phyloP scores from a whole-genome alignment of 1,140 invertebrate species.

The Zaprionus capensis region DNA sequence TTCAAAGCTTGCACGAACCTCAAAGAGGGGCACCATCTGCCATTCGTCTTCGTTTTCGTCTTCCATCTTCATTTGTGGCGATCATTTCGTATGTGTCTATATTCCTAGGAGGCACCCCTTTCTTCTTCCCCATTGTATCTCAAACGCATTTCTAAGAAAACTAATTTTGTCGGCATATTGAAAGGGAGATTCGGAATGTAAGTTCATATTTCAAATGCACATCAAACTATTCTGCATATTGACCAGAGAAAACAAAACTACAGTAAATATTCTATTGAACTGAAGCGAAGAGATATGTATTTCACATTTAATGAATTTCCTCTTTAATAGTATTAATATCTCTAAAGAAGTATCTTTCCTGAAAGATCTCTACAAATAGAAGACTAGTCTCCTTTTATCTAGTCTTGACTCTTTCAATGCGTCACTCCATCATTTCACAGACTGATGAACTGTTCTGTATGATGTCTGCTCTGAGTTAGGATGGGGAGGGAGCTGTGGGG shows the following conservation, averaged over 20 bases:
- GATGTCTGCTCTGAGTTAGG: background rate
- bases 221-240: constrained; percentile 58
- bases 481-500: background rate
- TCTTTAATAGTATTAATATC: background rate
- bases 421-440: constrained; percentile 34
- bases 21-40: constrained; percentile 56
- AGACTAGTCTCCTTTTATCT: background rate
- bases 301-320: background rate
- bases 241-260: constrained; percentile 20
- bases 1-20: constrained; percentile 57
- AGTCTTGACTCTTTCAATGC: constrained; percentile 31
- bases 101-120: constrained; percentile 48
- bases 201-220: constrained; percentile 15
- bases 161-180: constrained; percentile 61
- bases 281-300: background rate
- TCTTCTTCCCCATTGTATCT: constrained; percentile 48
- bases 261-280: background rate
- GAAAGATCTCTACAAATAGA: background rate
- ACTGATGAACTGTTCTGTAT: constrained; percentile 42
- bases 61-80: constrained; percentile 73
- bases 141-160: constrained; percentile 67
- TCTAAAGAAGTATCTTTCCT: too few relatives aligned
- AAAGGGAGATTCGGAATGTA: constrained; percentile 35
- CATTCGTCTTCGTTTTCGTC: constrained; percentile 78
- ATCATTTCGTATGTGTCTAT: constrained; percentile 67